A percentile compares a stretch with the other conserved stretches of the same genome.
phyloP scores from a whole-genome alignment of 2,797 vertebrate species.

The Cetoscarus ocellatus region DNA sequence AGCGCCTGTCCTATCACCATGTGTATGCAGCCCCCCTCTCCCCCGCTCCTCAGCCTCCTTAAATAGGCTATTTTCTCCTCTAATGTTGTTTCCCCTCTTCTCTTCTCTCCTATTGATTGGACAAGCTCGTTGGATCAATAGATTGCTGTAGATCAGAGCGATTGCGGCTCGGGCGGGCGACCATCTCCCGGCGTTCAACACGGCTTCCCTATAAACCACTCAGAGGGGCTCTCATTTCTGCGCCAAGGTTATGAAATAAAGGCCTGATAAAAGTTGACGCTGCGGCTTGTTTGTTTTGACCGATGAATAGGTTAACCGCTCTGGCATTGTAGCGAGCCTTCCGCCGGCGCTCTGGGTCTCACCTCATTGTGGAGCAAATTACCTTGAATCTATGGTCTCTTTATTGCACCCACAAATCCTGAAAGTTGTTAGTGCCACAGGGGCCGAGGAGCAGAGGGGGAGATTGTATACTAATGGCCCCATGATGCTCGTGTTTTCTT shows the following conservation, averaged over 20 bases:
- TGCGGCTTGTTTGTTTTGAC: conserved; percentile 80
- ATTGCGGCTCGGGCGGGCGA: conserved; percentile 65
- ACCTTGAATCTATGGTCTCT: conserved; percentile 77
- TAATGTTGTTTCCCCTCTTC: conserved; percentile 81
- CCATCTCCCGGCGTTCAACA: conserved; percentile 69
- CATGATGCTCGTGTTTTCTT: conserved; percentile 59
- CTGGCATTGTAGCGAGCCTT: conserved; percentile 67
- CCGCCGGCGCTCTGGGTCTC: conserved; percentile 58
- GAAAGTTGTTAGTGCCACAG: conserved; percentile 75
- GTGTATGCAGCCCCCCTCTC: conserved; percentile 39
- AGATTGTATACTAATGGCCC: conserved; percentile 76
- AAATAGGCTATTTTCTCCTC: conserved; percentile 82
- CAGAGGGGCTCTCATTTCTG: conserved; percentile 65
- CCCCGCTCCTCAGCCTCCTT: conserved; percentile 57
- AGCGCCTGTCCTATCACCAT: conserved; percentile 60
- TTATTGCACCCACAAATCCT: conserved; percentile 81
- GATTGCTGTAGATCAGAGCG: conserved; percentile 83
- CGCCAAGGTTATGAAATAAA: conserved; percentile 76
- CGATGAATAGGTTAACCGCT: conserved; percentile 79
- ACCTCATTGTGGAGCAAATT: conserved; percentile 81
- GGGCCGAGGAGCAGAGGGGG: conserved; percentile 57
- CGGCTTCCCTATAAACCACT: conserved; percentile 57
- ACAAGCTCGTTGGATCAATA: conserved; percentile 80
- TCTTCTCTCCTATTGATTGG: conserved; percentile 80
- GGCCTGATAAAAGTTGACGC: conserved; percentile 73